Percentiles rank a stretch among this genome's conserved stretches.
These are phyloP conservation scores for Lutraria rhynchaena DNA, from an alignment of 1,140 invertebrate species.

Conservation along the genomic window DNA sequence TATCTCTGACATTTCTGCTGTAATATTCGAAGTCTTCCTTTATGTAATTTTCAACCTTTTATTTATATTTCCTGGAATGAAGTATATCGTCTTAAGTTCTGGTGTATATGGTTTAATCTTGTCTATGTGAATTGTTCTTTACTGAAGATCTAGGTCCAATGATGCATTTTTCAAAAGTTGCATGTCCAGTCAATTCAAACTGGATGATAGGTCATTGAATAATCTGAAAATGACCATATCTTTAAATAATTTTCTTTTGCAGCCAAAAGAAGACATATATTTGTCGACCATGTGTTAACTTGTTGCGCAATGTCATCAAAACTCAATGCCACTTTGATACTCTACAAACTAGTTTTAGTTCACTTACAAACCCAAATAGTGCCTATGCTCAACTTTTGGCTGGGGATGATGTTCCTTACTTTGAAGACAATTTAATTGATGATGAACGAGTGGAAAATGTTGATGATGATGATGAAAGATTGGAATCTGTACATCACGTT, in stretches of 20 bases:
- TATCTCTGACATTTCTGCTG: too few species aligned
- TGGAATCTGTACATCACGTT: not conserved
- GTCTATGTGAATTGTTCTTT: too few species aligned
- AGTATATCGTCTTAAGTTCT: not conserved
- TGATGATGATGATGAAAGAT: conserved; percentile 7
- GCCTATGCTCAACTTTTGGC: not conserved
- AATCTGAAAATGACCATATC: too few species aligned
- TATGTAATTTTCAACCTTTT: too few species aligned
- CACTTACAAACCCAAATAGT: not conserved
- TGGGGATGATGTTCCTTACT: conserved; percentile 6
- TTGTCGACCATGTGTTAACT: conserved; percentile 12
- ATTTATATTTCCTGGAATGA: too few species aligned
- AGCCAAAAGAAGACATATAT: conserved; percentile 31
- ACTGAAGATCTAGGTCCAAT: too few species aligned
- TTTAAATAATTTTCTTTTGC: conserved; percentile 1
- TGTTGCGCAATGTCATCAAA: conserved; percentile 24
- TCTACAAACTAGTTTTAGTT: not conserved
- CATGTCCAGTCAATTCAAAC: too few species aligned
- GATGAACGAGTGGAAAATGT: not conserved
- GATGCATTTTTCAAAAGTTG: too few species aligned
- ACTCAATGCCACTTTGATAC: conserved; percentile 32
- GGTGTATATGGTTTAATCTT: too few species aligned
- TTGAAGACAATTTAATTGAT: too few species aligned
- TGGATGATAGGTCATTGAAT: too few species aligned
- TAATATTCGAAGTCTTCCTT: too few species aligned